Evolutionary conservation across 2,113 vertebrate genomes (phyloP), one percentile per base, ranked within the genome.

Genomic region (Pluvialis apricaria): DNA sequence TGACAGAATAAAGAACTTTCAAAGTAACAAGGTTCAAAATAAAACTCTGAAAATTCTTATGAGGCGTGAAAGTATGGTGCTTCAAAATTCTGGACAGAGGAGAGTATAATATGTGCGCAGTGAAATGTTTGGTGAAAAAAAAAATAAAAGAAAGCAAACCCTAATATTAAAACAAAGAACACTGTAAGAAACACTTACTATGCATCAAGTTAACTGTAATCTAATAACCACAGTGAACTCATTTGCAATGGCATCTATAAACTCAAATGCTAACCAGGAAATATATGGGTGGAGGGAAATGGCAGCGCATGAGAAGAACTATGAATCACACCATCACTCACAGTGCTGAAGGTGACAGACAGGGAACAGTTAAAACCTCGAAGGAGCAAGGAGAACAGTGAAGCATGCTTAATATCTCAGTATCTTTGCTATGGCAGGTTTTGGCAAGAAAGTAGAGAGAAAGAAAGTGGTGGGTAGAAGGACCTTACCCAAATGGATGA

Each of bases 21-120:
- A 86, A 86, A 92, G 91, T 61, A 91, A 71, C n/a, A 80, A 90
- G 31, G 40, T 88, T 94, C 64, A 83, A 88, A 94, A 95, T 55
- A 91, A 94, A 92, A 58, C 61, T 73, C 13, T 4, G 57, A 31
- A 60, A 92, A 60, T 61, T 92, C 52, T 96, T 89, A 36, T 13
- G 57, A 86, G 78, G 55, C 42, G 70, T 86, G 42, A 84, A 92
- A 79, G 18, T 44, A 71, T 34, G 20, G 19, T 42, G 26, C 73
- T 91, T 91, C 47, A 82, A 40, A 81, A 79, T 79, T 45, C 52
- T 36, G 55, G n/a, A 28, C 14, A 32, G 61, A 86, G 38, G 13
- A 69, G 49, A 75, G 44, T 13, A 34, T 28, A 73, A 11, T 5
- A 6, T 13, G 25, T 19, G 40, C 2, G 1, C 38, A 55, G 10